Evolutionary conservation across 2,797 vertebrate species (phyloP), one percentile per base, ranked within the genome.

Genomic region (Pyrocephalus nanus): DNA sequence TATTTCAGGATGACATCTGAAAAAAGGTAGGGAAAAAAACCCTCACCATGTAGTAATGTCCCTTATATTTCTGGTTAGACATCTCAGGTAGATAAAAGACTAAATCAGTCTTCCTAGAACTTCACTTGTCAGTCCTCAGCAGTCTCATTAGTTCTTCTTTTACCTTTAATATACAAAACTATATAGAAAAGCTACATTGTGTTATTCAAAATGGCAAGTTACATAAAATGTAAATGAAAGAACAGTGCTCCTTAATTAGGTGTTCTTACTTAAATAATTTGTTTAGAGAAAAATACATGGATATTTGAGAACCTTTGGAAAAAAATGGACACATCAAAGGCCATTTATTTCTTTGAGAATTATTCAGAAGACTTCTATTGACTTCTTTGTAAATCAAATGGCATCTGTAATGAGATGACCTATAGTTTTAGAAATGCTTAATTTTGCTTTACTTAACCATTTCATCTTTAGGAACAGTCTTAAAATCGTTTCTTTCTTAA

Each of bases 1-100:
- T 96, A 91, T 96, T 97, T 96, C 82, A 81, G 72, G 66, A 66
- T 92, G 60, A 21, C 73, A 88, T 84, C 90, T 92, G 76, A 88
- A 88, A 72, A 80, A 69, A 32, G 2, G 0, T 1, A 19, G 26
- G 13, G 8, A 1, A 16, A 7, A 6, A 26, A 18, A 15, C 29
- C 1, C 4, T 9, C 30, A 64, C 43, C 30, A 5, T 10, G 9
- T 14, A 40, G 10, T 77, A 21, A 90, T 84, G 55, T 57, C 62
- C 29, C 22, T 92, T 62, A 3, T 42, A 55, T 70, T 90, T 77
- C 47, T 75, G 18, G 10, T 61, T 86, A 75, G n/a, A 34, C 3
- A 14, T 32, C 62, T 93, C 55, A 34, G 58, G 42, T 80, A 65
- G 58, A 75, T 48, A 27, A 81, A 79, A 91, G 50, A 70, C 21